A percentile compares a stretch with the other conserved stretches of the same genome.
phyloP scores from a whole-genome alignment of 2,113 vertebrate species.

The Loxodonta africana region DNA sequence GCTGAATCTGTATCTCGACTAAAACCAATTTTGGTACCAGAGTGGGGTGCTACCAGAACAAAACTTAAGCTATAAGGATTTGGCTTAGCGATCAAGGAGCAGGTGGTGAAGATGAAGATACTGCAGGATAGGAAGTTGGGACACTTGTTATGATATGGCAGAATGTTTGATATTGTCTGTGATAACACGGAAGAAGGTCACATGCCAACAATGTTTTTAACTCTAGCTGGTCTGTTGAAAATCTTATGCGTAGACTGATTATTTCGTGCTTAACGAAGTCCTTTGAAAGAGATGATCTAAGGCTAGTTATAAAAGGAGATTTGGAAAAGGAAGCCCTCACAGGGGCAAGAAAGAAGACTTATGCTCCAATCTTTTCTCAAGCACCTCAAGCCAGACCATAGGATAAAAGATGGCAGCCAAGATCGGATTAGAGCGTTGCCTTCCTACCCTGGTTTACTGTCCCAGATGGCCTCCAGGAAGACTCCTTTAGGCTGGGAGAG shows the following conservation, averaged over 20 bases:
- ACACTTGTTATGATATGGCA: accelerated
- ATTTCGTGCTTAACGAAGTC: background rate
- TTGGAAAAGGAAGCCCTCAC: background rate
- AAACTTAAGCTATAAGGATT: accelerated
- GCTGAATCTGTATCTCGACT: background rate
- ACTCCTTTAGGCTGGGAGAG: background rate
- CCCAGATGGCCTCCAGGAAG: background rate
- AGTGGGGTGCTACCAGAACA: accelerated
- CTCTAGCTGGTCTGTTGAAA: accelerated
- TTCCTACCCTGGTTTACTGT: background rate
- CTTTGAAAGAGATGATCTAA: background rate
- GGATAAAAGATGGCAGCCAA: accelerated
- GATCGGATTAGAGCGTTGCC: background rate
- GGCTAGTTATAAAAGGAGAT: background rate
- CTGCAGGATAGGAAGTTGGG: background rate
- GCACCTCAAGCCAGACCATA: background rate
- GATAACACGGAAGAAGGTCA: background rate
- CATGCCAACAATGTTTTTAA: accelerated
- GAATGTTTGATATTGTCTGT: accelerated
- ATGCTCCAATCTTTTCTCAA: background rate
- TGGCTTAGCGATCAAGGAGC: background rate
- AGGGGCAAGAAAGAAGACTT: background rate
- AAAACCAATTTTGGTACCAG: background rate
- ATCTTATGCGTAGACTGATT: background rate
- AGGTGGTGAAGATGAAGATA: accelerated